phyloP scores from a whole-genome alignment of 1,140 invertebrate genomes.

The Rhopalosiphum padi region DNA sequence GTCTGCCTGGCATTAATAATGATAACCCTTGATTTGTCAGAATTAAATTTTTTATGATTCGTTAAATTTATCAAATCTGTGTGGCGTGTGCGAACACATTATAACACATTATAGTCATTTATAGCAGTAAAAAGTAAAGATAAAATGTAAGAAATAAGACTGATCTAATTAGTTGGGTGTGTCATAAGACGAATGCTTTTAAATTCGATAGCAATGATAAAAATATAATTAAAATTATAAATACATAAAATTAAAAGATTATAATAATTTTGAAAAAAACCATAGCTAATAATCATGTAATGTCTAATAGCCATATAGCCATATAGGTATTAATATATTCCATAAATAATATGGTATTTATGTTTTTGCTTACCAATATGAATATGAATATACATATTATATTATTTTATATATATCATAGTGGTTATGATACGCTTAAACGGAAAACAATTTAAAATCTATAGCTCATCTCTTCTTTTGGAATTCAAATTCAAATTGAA shows the following conservation, averaged over 20 bases:
- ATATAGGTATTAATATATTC: too few species aligned
- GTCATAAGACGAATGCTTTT: neutral
- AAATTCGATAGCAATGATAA: neutral
- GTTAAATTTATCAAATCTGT: neutral
- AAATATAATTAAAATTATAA: neutral
- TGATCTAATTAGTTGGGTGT: neutral
- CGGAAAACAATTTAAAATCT: too few species aligned
- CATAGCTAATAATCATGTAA: neutral
- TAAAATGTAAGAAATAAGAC: neutral
- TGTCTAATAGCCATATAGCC: too few species aligned
- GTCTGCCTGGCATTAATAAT: neutral
- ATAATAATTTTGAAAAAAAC: neutral
- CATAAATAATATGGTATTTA: too few species aligned
- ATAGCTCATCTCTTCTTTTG: too few species aligned
- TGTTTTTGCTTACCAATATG: too few species aligned
- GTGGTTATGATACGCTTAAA: too few species aligned
- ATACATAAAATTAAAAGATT: neutral
- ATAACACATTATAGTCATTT: neutral
- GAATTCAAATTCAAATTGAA: too few species aligned
- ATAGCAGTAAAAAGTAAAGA: neutral
- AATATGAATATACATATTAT: too few species aligned
- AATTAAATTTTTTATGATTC: neutral
- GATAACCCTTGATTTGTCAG: neutral
- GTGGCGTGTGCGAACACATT: neutral
- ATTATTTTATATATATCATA: too few species aligned